A percentile compares a stretch with the other conserved stretches of the same genome.
Conservation (phyloP, 2,113 vertebrate species). For the Probosciger aterrimus region DNA sequence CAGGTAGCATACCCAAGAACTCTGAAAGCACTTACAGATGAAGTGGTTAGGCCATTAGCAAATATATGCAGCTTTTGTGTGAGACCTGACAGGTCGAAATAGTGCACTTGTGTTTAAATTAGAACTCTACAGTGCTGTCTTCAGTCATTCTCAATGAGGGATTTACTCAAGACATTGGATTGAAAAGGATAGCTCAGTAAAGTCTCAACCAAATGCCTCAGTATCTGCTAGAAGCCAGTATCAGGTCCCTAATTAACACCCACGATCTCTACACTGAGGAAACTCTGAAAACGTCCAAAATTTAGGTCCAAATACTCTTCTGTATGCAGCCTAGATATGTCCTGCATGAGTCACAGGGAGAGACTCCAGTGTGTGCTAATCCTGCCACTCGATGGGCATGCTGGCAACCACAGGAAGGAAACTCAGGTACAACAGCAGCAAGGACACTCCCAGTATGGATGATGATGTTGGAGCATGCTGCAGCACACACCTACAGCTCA, state of each 20-base stretch:
- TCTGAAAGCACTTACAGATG: neutral
- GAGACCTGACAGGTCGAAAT: neutral
- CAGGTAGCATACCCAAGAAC: neutral
- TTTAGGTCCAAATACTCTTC: neutral
- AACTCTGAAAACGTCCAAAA: neutral
- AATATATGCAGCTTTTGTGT: neutral
- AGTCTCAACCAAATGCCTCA: neutral
- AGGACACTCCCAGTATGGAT: neutral
- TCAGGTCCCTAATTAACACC: neutral
- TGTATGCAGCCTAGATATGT: neutral
- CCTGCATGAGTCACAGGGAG: rapidly evolving
- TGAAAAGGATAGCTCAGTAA: neutral
- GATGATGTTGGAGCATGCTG: neutral
- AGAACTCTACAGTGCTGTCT: neutral
- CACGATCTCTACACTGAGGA: neutral
- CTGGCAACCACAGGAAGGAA: neutral
- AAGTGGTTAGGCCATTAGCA: neutral
- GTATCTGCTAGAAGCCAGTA: neutral
- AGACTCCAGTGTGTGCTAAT: neutral
- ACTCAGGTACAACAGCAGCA: neutral
- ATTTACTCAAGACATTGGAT: neutral
- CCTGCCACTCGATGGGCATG: neutral
- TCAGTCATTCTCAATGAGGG: neutral
- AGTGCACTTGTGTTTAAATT: neutral
- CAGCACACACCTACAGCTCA: neutral